phyloP scores from a whole-genome alignment of 2,888 invertebrate genomes.

The Glyphotaelius pellucidus region DNA sequence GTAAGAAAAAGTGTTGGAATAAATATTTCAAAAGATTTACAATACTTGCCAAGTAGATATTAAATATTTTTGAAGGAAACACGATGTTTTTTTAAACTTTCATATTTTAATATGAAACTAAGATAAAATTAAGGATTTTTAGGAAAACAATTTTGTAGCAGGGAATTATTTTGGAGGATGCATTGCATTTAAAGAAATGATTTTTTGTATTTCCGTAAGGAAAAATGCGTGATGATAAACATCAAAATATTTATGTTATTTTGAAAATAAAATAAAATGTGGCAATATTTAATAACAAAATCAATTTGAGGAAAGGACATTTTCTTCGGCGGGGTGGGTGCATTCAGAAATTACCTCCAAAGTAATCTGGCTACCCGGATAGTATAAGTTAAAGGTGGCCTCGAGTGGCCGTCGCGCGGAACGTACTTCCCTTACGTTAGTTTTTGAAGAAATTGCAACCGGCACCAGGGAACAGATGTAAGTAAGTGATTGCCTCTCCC shows the following conservation, averaged over 20 bases:
- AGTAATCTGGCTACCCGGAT: constrained; percentile 29
- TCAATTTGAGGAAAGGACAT: neutral
- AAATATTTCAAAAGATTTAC: no score
- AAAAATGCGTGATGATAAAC: neutral
- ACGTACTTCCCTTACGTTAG: constrained; percentile 38
- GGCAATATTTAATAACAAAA: neutral
- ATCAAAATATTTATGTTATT: neutral
- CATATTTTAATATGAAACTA: no score
- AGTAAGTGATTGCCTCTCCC: constrained; percentile 64
- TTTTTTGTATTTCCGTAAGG: neutral
- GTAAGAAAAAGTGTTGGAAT: no score
- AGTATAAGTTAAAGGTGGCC: constrained; percentile 45
- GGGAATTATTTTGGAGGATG: no score
- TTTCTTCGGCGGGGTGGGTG: neutral
- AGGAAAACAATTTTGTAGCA: no score
- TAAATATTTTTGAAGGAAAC: no score
- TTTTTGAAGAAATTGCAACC: constrained; percentile 58
- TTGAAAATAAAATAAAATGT: neutral
- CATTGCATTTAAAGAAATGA: no score
- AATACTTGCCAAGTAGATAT: no score
- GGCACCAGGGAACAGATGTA: constrained; percentile 61
- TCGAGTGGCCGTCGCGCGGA: constrained; percentile 32
- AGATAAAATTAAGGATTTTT: no score
- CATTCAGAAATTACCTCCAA: constrained; percentile 2
- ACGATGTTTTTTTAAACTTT: no score